Conservation (phyloP, 2,113 vertebrate genomes). For the Copsychus sechellarum region DNA sequence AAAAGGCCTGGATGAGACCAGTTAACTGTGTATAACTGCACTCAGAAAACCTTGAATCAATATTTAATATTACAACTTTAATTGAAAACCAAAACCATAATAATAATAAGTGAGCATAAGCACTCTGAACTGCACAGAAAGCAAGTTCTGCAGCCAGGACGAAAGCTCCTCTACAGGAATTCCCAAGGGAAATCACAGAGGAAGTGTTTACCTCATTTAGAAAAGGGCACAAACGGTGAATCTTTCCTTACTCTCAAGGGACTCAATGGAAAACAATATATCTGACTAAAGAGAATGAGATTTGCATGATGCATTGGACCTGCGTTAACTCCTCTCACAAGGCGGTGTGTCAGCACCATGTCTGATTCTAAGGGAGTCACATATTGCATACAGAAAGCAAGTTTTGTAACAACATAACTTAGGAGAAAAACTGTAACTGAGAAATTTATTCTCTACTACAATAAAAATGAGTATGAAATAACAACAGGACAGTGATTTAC, state of each 20-base stretch:
- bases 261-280: neutral
- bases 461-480: neutral
- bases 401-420: neutral
- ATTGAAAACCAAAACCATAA: slow-evolving; percentile 29
- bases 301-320: neutral
- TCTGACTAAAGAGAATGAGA: neutral
- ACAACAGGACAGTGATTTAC: neutral
- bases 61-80: slow-evolving; percentile 49
- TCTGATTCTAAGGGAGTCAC: neutral
- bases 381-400: neutral
- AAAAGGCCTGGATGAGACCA: neutral
- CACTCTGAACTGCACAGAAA: neutral
- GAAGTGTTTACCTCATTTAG: slow-evolving; percentile 30
- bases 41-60: slow-evolving; percentile 48
- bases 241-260: neutral
- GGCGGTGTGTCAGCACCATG: neutral
- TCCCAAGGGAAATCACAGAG: slow-evolving; percentile 32
- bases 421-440: neutral
- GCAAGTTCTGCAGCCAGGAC: neutral
- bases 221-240: neutral
- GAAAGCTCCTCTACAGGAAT: neutral
- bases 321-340: fast-evolving
- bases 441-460: neutral
- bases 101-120: neutral
- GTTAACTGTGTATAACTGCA: neutral